These are phyloP conservation scores for Lasioglossum pauxillum DNA, from an alignment of 2,888 invertebrate species.

Conservation along the genomic window DNA sequence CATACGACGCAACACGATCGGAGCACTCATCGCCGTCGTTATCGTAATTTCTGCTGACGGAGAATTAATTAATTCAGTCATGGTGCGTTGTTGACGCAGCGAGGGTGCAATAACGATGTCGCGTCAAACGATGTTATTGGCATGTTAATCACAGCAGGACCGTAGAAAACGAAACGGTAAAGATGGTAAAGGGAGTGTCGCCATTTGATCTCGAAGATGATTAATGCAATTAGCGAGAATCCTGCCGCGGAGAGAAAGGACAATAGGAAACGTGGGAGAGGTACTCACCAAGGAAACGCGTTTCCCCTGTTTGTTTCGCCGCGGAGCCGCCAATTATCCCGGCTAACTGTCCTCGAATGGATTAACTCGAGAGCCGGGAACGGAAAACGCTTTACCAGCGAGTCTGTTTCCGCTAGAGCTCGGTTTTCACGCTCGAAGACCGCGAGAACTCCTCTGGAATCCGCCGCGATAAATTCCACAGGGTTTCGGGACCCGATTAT, in stretches of 20 bases:
- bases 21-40: background rate
- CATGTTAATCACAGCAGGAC: background rate
- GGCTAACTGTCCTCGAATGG: background rate
- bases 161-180: background rate
- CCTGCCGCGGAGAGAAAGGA: background rate
- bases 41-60: background rate
- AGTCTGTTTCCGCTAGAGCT: background rate
- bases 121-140: background rate
- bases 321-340: background rate
- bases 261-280: background rate
- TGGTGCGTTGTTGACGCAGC: background rate
- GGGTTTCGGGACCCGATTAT: background rate
- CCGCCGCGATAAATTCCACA: background rate
- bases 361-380: conserved; percentile 3
- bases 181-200: background rate
- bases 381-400: background rate
- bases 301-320: background rate
- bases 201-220: background rate
- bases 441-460: background rate
- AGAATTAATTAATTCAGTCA: conserved; percentile 38
- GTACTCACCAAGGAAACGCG: no score
- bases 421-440: background rate
- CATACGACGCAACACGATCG: background rate
- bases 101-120: background rate
- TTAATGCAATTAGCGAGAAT: background rate